Evolutionary conservation across 1,140 invertebrate genomes (phyloP).

Genomic region (Portunus trituberculatus): DNA sequence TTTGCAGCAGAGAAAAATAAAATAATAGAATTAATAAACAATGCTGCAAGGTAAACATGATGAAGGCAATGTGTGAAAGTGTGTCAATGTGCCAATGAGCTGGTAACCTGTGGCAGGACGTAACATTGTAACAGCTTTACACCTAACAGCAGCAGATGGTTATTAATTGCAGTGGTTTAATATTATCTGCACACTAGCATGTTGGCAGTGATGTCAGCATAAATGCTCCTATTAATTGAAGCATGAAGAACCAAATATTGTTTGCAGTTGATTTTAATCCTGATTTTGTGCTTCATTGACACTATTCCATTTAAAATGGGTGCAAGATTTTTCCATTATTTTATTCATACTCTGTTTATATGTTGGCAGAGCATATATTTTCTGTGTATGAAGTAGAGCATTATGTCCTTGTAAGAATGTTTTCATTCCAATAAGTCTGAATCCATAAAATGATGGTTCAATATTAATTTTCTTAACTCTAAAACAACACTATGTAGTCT

Average conservation of each 20-base stretch:
- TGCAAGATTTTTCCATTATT: neutral
- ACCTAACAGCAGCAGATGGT: neutral
- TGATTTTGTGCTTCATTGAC: neutral
- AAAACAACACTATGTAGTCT: too few relatives aligned
- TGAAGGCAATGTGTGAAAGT: too few relatives aligned
- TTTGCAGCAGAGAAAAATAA: too few relatives aligned
- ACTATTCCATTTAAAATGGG: neutral
- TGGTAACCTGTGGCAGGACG: neutral
- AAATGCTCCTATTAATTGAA: neutral
- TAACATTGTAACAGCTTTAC: neutral
- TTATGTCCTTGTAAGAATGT: too few relatives aligned
- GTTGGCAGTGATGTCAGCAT: neutral
- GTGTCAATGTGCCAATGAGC: neutral
- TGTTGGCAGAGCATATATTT: neutral
- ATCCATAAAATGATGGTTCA: neutral
- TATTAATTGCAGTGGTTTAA: neutral
- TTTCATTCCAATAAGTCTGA: too few relatives aligned
- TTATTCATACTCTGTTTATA: neutral
- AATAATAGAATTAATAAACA: too few relatives aligned
- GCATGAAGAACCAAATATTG: neutral
- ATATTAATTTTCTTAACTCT: neutral
- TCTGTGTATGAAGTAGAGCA: too few relatives aligned
- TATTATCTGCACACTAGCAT: neutral
- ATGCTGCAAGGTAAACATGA: too few relatives aligned
- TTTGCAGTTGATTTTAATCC: neutral